Evolutionary conservation across 2,113 vertebrate genomes (phyloP).

Genomic region (Pycnonotus jocosus): DNA sequence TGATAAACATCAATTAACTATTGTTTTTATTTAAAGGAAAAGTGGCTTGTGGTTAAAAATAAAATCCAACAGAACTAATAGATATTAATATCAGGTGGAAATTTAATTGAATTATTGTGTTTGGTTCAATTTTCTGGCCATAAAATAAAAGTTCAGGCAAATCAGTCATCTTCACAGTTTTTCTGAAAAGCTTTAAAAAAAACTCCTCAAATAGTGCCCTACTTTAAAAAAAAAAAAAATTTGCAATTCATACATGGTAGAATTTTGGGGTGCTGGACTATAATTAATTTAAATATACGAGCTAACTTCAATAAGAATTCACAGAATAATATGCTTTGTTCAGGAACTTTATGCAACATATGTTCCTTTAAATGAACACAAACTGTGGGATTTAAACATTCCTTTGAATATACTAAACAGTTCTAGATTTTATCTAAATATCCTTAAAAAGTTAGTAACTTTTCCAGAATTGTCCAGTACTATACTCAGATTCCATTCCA

Average conservation of each 20-base stretch:
- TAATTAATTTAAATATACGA: neutral
- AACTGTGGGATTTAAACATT: neutral
- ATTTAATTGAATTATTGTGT: neutral
- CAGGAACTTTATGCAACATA: constrained; percentile 21
- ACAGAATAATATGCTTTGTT: neutral
- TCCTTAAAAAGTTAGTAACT: neutral
- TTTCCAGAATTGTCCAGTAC: constrained; percentile 50
- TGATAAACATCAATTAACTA: neutral
- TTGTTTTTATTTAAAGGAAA: neutral
- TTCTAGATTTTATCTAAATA: constrained; percentile 39
- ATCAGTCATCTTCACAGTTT: neutral
- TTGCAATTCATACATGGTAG: neutral
- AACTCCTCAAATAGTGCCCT: accelerated
- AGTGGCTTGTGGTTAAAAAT: neutral
- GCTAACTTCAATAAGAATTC: neutral
- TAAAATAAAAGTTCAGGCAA: neutral
- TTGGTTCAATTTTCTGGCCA: neutral
- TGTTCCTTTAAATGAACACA: neutral
- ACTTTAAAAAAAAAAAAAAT: neutral
- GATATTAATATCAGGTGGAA: neutral
- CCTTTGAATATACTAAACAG: neutral
- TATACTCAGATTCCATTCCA: constrained; percentile 2
- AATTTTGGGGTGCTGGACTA: neutral
- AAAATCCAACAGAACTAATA: neutral
- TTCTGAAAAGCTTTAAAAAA: neutral